Conservation (phyloP, 2,797 vertebrate genomes). For the Peromyscus nudipes region DNA sequence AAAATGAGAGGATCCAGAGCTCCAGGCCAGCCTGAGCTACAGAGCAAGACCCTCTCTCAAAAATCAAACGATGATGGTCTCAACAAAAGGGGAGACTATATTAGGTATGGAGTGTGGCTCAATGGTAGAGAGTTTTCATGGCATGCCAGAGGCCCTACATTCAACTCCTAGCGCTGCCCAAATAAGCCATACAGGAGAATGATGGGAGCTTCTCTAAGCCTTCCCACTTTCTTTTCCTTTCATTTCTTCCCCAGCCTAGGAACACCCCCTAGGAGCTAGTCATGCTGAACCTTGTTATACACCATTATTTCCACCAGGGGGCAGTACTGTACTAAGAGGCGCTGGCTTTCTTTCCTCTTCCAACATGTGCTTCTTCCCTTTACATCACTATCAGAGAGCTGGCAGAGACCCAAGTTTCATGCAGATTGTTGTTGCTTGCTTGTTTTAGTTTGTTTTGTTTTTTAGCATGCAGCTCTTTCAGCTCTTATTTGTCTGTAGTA, state of each 20-base stretch:
- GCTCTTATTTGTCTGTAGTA: neutral
- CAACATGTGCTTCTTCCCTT: neutral
- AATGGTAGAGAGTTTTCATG: neutral
- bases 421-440: neutral
- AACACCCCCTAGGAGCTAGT: neutral
- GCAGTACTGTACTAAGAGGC: conserved; percentile 18
- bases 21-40: neutral
- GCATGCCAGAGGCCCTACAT: neutral
- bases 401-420: neutral
- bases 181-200: neutral
- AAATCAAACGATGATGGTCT: neutral
- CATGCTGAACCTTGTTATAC: neutral
- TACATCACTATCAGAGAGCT: neutral
- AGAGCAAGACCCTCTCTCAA: neutral
- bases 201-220: neutral
- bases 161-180: neutral
- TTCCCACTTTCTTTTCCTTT: neutral
- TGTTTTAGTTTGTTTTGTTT: neutral
- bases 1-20: neutral
- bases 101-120: neutral
- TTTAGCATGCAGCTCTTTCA: neutral
- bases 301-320: conserved; percentile 47
- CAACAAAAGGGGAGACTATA: neutral
- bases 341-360: neutral
- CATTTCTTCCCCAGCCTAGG: neutral